A percentile compares a stretch with the other conserved stretches of the same genome.
Conservation (phyloP, 2,113 vertebrate genomes). For the Haplochromis vanheusdeni region DNA sequence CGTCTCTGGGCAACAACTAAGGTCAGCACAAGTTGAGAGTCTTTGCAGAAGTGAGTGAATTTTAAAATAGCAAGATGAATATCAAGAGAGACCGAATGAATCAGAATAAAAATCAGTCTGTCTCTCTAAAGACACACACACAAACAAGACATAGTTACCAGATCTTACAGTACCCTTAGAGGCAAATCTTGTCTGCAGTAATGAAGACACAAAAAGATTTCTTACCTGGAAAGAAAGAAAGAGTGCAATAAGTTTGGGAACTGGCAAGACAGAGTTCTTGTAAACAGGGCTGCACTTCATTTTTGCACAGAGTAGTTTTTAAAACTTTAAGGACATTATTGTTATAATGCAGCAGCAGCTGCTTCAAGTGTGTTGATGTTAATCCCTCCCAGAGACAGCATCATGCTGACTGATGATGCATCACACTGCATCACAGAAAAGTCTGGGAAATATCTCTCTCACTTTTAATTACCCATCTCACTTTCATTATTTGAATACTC, state of each 20-base stretch:
- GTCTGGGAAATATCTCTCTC: background rate
- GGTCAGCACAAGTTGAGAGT: constrained; percentile 53
- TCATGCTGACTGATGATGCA: background rate
- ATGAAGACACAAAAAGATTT: background rate
- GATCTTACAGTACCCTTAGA: constrained; percentile 8
- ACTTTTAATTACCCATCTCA: background rate
- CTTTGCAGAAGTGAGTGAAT: constrained; percentile 43
- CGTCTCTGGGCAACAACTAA: constrained; percentile 47
- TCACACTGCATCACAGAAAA: background rate
- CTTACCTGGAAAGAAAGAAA: constrained; percentile 20
- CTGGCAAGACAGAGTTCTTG: background rate
- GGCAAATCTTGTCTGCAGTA: background rate
- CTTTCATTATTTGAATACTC: background rate
- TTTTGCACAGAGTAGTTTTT: background rate
- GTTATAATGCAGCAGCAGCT: background rate
- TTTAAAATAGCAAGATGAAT: constrained; percentile 54
- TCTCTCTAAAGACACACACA: background rate
- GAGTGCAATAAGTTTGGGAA: background rate
- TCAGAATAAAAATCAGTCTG: background rate
- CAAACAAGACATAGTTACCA: background rate
- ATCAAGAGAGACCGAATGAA: constrained; percentile 28
- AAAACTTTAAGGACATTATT: background rate
- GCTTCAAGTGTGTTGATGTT: background rate
- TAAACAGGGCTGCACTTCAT: background rate
- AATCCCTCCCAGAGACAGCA: background rate